Evolutionary conservation across 2,888 invertebrate species (phyloP).

Genomic region (Esperia sulphurella): DNA sequence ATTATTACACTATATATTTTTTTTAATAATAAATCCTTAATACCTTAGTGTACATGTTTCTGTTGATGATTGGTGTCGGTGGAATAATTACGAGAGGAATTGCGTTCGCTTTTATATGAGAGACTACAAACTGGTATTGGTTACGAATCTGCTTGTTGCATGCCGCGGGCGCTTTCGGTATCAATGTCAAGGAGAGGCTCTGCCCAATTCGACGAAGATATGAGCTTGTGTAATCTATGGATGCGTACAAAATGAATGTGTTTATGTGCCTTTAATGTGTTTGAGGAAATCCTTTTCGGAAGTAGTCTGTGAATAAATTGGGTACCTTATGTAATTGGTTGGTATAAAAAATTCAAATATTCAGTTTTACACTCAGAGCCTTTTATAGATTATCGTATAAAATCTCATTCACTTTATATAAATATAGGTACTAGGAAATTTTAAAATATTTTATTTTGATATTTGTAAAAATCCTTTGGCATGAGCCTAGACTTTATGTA

Average conservation of each 20-base stretch:
- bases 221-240: constrained; percentile 17
- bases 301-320: not conserved
- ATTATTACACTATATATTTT: too few species aligned
- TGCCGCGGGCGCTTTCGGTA: constrained; percentile 46
- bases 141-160: constrained; percentile 30
- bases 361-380: too few species aligned
- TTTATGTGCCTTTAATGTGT: constrained; percentile 5
- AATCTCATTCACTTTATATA: too few species aligned
- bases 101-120: constrained; percentile 67
- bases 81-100: constrained; percentile 60
- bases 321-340: too few species aligned
- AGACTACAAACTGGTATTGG: constrained; percentile 54
- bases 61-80: constrained; percentile 53
- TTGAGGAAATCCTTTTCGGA: constrained; percentile 25
- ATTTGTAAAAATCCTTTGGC: too few species aligned
- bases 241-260: constrained; percentile 1
- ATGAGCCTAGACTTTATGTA: too few species aligned
- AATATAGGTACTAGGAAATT: too few species aligned
- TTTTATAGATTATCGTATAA: too few species aligned
- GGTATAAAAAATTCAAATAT: too few species aligned
- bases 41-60: constrained; percentile 73
- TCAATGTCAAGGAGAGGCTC: constrained; percentile 64
- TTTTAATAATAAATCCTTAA: not conserved
- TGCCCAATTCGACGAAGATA: constrained; percentile 27
- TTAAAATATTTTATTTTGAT: too few species aligned